A percentile compares a stretch with the other conserved stretches of the same genome.
phyloP scores from a whole-genome alignment of 2,888 invertebrate genomes.

The Pecten maximus region DNA sequence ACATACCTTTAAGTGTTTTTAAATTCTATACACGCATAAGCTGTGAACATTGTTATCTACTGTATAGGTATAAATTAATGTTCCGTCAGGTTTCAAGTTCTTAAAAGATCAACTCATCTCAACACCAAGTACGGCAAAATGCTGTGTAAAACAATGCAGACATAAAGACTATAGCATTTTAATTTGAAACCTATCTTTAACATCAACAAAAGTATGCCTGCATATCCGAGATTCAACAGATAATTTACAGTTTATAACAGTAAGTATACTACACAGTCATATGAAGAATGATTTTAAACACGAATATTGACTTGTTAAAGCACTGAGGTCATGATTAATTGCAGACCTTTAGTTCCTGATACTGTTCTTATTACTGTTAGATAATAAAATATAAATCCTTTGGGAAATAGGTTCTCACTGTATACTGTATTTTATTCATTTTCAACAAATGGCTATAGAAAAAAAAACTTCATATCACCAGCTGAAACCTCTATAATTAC shows the following conservation, averaged over 20 bases:
- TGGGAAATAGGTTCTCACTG: background rate
- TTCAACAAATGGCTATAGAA: background rate
- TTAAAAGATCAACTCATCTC: conserved; percentile 5
- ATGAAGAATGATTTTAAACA: background rate
- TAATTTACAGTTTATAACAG: background rate
- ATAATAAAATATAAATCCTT: background rate
- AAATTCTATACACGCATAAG: background rate
- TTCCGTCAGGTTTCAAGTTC: background rate
- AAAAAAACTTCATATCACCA: no score
- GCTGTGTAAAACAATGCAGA: background rate
- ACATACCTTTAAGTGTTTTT: background rate
- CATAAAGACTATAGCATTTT: background rate
- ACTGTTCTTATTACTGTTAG: background rate
- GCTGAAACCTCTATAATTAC: no score
- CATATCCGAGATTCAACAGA: conserved; percentile 23
- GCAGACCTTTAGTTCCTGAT: background rate
- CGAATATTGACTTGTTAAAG: background rate
- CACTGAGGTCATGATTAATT: background rate
- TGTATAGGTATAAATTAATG: conserved; percentile 23
- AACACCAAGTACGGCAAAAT: background rate
- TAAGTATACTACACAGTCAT: background rate
- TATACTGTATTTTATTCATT: background rate
- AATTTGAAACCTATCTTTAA: conserved; percentile 29
- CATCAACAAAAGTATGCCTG: conserved; percentile 13
- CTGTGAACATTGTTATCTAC: conserved; percentile 20